Evolutionary conservation across 2,113 vertebrate species (phyloP), one percentile per base, ranked within the genome.

Genomic region (Lepisosteus osseus): DNA sequence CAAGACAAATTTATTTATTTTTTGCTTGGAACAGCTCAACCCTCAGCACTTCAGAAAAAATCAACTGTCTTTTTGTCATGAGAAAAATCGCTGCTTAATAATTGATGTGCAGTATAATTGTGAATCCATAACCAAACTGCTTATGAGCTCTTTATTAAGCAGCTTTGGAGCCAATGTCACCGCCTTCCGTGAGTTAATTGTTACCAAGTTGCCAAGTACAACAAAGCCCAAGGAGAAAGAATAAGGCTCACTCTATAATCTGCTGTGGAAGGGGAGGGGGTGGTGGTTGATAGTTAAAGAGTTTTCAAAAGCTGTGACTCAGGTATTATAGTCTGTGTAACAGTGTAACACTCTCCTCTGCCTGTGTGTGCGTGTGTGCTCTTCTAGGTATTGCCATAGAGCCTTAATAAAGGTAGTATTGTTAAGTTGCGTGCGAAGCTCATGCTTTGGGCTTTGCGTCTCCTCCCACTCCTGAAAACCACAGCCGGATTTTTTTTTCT

Each of bases 341-440:
- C 12, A 15, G 44, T 54, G 47, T 51, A 51, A 51, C 47, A 51
- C 29, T 62, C 15, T 43, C 65, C 9, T 65, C 63, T 43, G 76
- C 72, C 68, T 78, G 71, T 76, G 63, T 44, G 73, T 69, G 79
- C 70, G 76, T 82, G 69, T 67, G 81, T 78, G 66, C 72, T 83
- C 76, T 86, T 85, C 83, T 66, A 79, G 82, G 83, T 89, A 88
- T 87, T 78, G 82, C 86, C 86, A 87, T 83, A 81, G 81, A 81
- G 79, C 82, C 78, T 88, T 86, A 85, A 96, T 90, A 96, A 96
- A 93, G 91, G 93, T 91, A 85, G 92, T 86, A 95, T 96, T 96
- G 95, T 96, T 96, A 88, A 75, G 80, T 92, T 94, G 94, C 94
- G 94, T 96, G 94, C 94, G 84, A 95, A 95, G 93, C 90, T 91